Evolutionary conservation across 1,140 invertebrate species (phyloP), one percentile per base, ranked within the genome.

Genomic region (Coelopa frigida): DNA sequence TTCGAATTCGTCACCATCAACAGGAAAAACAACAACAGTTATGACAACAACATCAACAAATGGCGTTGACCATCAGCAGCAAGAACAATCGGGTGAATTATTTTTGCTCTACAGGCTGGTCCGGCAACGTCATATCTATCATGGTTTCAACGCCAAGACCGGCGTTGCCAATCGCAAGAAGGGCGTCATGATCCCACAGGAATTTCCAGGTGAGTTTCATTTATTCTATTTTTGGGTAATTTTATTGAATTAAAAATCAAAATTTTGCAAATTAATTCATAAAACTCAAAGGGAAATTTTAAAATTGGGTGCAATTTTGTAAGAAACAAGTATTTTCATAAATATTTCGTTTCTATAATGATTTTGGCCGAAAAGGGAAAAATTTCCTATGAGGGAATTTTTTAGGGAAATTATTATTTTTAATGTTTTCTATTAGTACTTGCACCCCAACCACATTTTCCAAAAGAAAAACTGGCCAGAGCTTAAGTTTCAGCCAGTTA

Each of bases 151-250:
- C 52, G 53, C 61, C 24, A 69, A 69, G 41, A 50, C 54, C 14
- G 57, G 57, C 38, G 53, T 54, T 4, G 51, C 56, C 32, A 61
- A 59, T 46, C 59, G 65, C 27, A 69, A 69, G 18, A 69, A 69
- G 46, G 58, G 53, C 18, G 59, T 69, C 36, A 58, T 65, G 15
- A 68, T 69, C 54, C 66, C 66, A 18, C 66, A 69, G 52, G 66
- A 69, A 45, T 69, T 68, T 63, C 52, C 66, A 55, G 66, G 66
- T 69, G 42, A 61, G 60, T 51, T 27, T 12, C 12, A 22, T 10
- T 21, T 3, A 29, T 29, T 29, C n/a, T 29, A 29, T 29, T 29
- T 29, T 29, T 8, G n/a, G 8, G 8, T 29, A 8, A 29, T 29
- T 29, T 29, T 29, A 29, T 29, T 29, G 8, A 8, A 29, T 29